Evolutionary conservation across 2,113 vertebrate species (phyloP).

Genomic region (Propithecus coquereli): DNA sequence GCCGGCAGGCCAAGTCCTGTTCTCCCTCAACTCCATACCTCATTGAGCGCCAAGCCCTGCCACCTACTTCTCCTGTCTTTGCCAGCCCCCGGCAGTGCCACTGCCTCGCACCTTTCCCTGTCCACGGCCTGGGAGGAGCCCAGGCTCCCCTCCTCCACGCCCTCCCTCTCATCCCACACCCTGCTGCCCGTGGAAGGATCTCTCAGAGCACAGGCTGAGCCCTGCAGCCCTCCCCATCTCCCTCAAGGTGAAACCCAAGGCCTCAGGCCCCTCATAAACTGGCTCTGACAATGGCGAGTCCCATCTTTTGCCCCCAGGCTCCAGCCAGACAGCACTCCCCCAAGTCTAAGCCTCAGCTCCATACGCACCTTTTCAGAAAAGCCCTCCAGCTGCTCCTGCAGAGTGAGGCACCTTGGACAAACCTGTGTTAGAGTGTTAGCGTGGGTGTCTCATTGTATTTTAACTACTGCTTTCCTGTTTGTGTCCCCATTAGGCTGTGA

Average conservation of each 20-base stretch:
- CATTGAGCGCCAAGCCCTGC: not conserved
- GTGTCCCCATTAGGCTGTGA: not conserved
- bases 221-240: not conserved
- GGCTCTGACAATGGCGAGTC: not conserved
- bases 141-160: not conserved
- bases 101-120: not conserved
- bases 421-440: fast-evolving
- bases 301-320: not conserved
- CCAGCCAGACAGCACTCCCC: not conserved
- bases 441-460: fast-evolving
- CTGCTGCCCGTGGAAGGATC: not conserved
- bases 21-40: not conserved
- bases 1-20: not conserved
- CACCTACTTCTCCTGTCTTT: not conserved
- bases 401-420: not conserved
- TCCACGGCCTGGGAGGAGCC: not conserved
- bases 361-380: not conserved
- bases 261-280: not conserved
- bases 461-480: not conserved
- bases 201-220: not conserved
- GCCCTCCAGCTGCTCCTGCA: not conserved
- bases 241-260: not conserved
- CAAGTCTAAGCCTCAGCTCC: not conserved
- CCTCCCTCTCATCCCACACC: not conserved
- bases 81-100: not conserved